Evolutionary conservation across 2,797 vertebrate genomes (phyloP), one percentile per base, ranked within the genome.

Genomic region (Mus minutoides): DNA sequence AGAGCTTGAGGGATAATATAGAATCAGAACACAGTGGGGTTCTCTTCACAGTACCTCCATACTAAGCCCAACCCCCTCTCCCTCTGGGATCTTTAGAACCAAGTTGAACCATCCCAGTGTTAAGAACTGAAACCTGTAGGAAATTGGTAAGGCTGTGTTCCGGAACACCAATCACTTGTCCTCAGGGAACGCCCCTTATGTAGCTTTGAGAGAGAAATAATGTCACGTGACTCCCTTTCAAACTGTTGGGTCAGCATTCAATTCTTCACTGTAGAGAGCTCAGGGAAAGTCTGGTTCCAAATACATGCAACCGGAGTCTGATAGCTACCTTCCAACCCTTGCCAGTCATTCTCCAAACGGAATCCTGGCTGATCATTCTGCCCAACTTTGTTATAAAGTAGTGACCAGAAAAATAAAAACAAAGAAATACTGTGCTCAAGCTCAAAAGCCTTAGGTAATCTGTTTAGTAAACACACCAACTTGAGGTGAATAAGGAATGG

Each of bases 1-100:
- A 84, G 92, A 91, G 26, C 80, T 69, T 37, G 67, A 89, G 87
- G 79, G 90, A 40, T 96, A 91, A 54, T 87, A 91, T 8, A n/a
- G 56, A 92, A 73, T 92, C 82, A 67, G 85, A 96, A 91, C 62
- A 52, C n/a, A 54, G n/a, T 8, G 3, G 69, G 62, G 26, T 8
- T 60, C 62, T 92, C 86, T 83, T 92, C 60, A 83, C 37, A 64
- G 76, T 71, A 94, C 85, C 67, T 69, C 43, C 80, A 96, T 26
- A 64, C n/a, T 31, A 62, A 62, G 73, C 85, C 54, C 26, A 13
- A 12, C 21, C 67, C n/a, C 16, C 24, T n/a, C 52, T 88, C 58
- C 75, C 82, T 88, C 94, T 52, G 73, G 34, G 52, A 96, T 26
- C 26, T 19, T 64, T 79, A 67, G 73, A 93, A 94, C 46, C 31